Conservation (phyloP, 2,797 vertebrate genomes). For the Gouania willdenowi region DNA sequence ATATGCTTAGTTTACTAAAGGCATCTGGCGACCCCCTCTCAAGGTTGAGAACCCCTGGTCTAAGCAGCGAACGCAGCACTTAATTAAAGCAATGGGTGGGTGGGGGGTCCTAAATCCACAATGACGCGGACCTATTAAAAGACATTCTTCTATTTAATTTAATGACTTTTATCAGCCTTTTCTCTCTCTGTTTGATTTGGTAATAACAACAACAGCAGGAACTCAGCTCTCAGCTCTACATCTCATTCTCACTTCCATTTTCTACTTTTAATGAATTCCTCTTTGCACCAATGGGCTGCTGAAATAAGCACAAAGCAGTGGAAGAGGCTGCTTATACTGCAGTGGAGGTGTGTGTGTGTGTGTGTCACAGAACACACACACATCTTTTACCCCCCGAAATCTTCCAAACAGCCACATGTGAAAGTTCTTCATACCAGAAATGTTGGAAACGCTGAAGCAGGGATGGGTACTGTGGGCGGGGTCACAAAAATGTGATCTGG, state of each 20-base stretch:
- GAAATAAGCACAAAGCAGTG: conserved; percentile 66
- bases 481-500: too few relatives aligned
- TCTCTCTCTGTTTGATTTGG: conserved; percentile 70
- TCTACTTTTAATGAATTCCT: conserved; percentile 66
- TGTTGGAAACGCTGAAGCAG: too few relatives aligned
- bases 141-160: conserved; percentile 65
- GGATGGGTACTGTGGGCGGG: too few relatives aligned
- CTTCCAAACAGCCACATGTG: too few relatives aligned
- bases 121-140: conserved; percentile 74
- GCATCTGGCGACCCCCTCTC: too few relatives aligned
- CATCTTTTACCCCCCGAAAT: too few relatives aligned
- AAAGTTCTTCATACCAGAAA: too few relatives aligned
- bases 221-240: conserved; percentile 70
- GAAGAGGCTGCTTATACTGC: conserved; percentile 48
- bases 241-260: conserved; percentile 56
- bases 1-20: too few relatives aligned
- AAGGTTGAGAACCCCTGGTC: too few relatives aligned
- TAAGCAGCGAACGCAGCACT: conserved; percentile 29
- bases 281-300: conserved; percentile 72
- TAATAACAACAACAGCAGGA: conserved; percentile 75
- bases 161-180: conserved; percentile 72
- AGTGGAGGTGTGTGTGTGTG: conserved; percentile 16
- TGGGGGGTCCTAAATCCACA: conserved; percentile 68
- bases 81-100: conserved; percentile 43
- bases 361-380: too few relatives aligned